Conservation (phyloP, 2,888 invertebrate genomes). For the Drosophila quinaria region DNA sequence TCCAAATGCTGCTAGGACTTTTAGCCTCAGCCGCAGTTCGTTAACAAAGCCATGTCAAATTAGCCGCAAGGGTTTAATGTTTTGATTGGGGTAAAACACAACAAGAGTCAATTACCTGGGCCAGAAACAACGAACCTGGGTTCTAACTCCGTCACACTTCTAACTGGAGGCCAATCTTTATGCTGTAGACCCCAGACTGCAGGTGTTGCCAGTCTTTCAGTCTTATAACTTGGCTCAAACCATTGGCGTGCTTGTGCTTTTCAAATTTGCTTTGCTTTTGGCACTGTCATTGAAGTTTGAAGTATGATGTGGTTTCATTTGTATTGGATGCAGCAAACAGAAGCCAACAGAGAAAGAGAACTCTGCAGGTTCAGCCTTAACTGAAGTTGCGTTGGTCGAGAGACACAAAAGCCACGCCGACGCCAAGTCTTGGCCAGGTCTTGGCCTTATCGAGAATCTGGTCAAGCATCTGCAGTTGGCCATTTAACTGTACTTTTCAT, state of each 20-base stretch:
- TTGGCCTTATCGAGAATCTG: constrained; percentile 51
- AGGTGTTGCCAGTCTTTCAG: constrained; percentile 50
- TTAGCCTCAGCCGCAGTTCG: constrained; percentile 49
- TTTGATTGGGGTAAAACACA: constrained; percentile 64
- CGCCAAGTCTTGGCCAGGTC: constrained; percentile 13
- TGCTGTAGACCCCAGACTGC: constrained; percentile 27
- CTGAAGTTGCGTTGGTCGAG: constrained; percentile 8
- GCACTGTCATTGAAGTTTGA: constrained; percentile 21
- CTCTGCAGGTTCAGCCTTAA: constrained; percentile 9
- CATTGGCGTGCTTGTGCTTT: constrained; percentile 54
- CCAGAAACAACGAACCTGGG: constrained; percentile 1
- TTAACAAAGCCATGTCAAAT: constrained; percentile 70
- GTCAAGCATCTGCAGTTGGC: constrained; percentile 41
- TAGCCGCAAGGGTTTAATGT: constrained; percentile 70
- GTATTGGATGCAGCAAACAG: constrained; percentile 49
- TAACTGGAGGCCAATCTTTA: constrained; percentile 23
- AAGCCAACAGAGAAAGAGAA: constrained; percentile 33
- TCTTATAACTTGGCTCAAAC: constrained; percentile 22
- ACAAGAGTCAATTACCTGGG: constrained; percentile 49
- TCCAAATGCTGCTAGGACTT: constrained; percentile 37
- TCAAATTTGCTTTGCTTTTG: constrained; percentile 29
- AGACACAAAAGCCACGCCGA: constrained; percentile 26
- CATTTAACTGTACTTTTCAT: constrained; percentile 65
- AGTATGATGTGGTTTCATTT: constrained; percentile 42
- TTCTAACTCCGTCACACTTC: constrained; percentile 39